These are phyloP conservation scores for Bolinopsis microptera DNA, from an alignment of 37 sponge, comb jelly and placozoan genomes.

Conservation along the genomic window DNA sequence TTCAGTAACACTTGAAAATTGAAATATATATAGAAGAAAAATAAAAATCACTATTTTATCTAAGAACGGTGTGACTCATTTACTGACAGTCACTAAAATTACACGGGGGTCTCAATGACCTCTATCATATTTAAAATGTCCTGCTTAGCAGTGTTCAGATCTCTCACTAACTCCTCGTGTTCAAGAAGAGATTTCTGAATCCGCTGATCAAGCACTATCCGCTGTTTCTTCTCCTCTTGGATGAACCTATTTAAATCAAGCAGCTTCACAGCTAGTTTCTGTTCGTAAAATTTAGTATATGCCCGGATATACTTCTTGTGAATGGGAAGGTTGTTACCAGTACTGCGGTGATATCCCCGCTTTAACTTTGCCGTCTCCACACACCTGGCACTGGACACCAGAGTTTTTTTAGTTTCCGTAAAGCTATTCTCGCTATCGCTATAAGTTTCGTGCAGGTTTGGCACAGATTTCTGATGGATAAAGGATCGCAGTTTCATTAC, in stretches of 20 bases:
- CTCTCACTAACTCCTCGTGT: conserved; percentile 1
- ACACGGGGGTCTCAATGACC: conserved; percentile 40
- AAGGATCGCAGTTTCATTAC: conserved; percentile 2
- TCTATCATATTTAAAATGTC: conserved; percentile 48
- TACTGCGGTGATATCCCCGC: conserved; percentile 25
- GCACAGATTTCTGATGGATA: conserved; percentile 46
- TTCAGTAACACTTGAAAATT: no score
- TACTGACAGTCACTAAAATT: no score
- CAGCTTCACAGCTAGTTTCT: conserved; percentile 57
- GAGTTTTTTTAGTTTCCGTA: neutral
- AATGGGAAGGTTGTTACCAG: neutral
- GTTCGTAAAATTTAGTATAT: conserved; percentile 62
- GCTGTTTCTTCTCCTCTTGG: conserved; percentile 35
- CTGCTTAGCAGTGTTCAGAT: conserved; percentile 29
- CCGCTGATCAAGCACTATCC: neutral
- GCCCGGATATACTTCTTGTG: conserved; percentile 54
- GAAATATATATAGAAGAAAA: no score
- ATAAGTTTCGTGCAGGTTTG: neutral
- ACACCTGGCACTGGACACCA: neutral
- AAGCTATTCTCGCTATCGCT: neutral
- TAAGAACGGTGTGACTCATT: no score
- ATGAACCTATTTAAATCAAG: conserved; percentile 58
- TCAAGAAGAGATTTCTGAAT: conserved; percentile 22
- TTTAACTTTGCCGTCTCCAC: neutral
- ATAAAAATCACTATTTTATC: no score